Conservation (phyloP, 2,113 vertebrate genomes). For the Carollia perspicillata region DNA sequence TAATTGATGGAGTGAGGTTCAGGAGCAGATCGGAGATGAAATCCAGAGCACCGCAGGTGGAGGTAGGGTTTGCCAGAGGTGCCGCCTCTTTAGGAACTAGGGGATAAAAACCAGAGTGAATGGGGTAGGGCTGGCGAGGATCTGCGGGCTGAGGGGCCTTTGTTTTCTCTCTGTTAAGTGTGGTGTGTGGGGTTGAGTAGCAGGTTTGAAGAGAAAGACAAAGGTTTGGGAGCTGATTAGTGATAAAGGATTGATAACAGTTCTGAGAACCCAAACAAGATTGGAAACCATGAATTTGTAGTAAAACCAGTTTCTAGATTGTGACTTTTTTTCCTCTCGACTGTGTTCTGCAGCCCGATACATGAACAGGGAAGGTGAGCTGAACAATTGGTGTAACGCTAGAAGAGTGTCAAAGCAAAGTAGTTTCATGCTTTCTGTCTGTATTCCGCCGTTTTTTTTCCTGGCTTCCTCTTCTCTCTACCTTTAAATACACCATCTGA, state of each 20-base stretch:
- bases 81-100: not conserved
- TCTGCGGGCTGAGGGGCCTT: not conserved
- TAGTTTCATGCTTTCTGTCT: not conserved
- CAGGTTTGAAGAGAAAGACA: not conserved
- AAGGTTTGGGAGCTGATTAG: not conserved
- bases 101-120: not conserved
- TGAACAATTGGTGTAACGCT: not conserved
- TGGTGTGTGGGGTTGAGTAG: not conserved
- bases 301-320: not conserved
- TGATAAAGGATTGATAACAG: not conserved
- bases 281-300: not conserved
- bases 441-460: not conserved
- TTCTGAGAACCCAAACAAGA: not conserved
- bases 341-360: not conserved
- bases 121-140: not conserved
- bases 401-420: not conserved
- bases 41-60: not conserved
- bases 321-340: accelerated
- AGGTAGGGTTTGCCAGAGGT: not conserved
- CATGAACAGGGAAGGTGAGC: not conserved
- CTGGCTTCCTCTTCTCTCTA: not conserved
- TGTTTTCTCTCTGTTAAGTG: not conserved
- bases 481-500: not conserved
- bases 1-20: not conserved
- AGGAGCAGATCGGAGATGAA: not conserved